Evolutionary conservation across 2,113 vertebrate genomes (phyloP).

Genomic region (Mus spicilegus): DNA sequence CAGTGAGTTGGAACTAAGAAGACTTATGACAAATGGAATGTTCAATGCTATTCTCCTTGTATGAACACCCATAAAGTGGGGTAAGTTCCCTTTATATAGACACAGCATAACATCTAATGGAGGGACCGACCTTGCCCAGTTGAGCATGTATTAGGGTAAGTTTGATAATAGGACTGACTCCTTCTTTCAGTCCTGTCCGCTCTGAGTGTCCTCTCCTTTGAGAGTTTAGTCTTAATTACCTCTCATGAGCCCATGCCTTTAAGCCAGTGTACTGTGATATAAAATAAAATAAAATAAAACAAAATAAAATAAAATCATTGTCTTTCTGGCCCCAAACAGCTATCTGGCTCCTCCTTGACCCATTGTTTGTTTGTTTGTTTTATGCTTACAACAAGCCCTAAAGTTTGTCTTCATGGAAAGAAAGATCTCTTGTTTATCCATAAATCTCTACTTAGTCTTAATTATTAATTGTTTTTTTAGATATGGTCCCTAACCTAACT

Average conservation of each 20-base stretch:
- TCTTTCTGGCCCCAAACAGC: background rate
- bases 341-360: background rate
- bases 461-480: conserved; percentile 10
- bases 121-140: conserved; percentile 4
- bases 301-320: background rate
- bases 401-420: conserved; percentile 27
- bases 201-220: conserved; percentile 12
- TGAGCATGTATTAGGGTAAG: background rate
- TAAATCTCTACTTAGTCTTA: background rate
- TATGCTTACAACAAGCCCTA: background rate
- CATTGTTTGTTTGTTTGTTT: background rate
- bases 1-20: background rate
- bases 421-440: conserved; percentile 12
- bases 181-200: background rate
- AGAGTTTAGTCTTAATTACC: background rate
- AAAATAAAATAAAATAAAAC: background rate
- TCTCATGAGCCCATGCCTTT: background rate
- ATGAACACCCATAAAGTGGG: too few relatives aligned
- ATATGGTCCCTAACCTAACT: background rate
- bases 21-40: background rate
- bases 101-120: background rate
- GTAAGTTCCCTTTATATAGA: background rate
- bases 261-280: background rate
- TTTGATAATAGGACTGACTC: background rate
- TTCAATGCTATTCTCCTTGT: background rate